A percentile compares a stretch with the other conserved stretches of the same genome.
Evolutionary conservation across 2,888 invertebrate genomes (phyloP).

Genomic region (Blastobasis lacticolella): DNA sequence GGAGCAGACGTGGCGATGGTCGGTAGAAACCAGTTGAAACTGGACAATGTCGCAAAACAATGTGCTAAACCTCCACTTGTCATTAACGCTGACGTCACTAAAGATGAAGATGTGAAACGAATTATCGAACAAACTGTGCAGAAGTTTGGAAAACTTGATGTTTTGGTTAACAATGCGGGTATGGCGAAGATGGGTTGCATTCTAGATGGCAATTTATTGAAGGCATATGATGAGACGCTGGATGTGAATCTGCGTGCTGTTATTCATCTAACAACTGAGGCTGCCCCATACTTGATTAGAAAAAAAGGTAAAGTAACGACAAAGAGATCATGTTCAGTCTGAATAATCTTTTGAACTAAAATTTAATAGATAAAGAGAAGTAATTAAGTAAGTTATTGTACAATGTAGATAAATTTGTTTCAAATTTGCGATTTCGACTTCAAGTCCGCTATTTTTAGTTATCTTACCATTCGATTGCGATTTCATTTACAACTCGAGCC

Average conservation of each 20-base stretch:
- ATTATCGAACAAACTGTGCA: constrained; percentile 26
- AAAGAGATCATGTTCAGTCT: no score
- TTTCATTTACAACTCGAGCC: no score
- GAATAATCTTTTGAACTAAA: no score
- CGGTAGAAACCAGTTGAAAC: constrained; percentile 15
- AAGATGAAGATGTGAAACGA: constrained; percentile 23
- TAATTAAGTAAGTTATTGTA: no score
- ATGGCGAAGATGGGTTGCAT: constrained; percentile 16
- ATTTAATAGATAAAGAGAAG: no score
- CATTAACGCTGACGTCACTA: constrained; percentile 27
- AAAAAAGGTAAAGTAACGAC: constrained; percentile 34
- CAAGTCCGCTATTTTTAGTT: no score
- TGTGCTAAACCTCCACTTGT: constrained; percentile 19
- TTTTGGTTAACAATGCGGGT: constrained; percentile 38
- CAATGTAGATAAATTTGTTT: no score
- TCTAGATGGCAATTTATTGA: constrained; percentile 20
- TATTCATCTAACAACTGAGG: constrained; percentile 25
- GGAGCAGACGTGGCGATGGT: constrained; percentile 18
- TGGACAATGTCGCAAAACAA: constrained; percentile 8
- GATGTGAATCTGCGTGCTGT: constrained; percentile 29
- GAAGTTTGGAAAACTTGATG: constrained; percentile 30
- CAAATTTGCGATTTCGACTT: no score
- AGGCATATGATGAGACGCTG: constrained; percentile 27
- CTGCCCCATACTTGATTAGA: constrained; percentile 27
- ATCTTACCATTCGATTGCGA: no score